phyloP scores from a whole-genome alignment of 2,113 vertebrate genomes.

The Felis catus region DNA sequence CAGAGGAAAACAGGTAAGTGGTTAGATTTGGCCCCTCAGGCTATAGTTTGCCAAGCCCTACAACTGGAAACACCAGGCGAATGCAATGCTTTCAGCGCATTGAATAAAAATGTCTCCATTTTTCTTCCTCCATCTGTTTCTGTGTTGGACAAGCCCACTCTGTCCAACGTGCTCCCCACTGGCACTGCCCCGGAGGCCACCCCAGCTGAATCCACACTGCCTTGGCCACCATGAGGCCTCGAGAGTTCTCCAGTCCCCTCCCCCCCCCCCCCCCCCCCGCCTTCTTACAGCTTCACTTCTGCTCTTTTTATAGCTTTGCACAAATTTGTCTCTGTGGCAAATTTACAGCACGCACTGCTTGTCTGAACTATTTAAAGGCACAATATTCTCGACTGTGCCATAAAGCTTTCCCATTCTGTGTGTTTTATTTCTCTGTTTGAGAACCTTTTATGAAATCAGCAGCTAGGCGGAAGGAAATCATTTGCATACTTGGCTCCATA shows the following conservation, averaged over 20 bases:
- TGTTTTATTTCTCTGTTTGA: constrained; percentile 86
- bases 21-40: fast-evolving
- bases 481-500: constrained; percentile 89
- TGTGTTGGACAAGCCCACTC: constrained; percentile 28
- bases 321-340: constrained; percentile 83
- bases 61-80: not conserved
- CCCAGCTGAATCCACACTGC: constrained; percentile 72
- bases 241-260: not conserved
- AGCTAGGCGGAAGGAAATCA: constrained; percentile 86
- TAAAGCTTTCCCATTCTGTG: constrained; percentile 82
- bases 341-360: constrained; percentile 79
- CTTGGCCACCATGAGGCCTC: not conserved
- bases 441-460: constrained; percentile 86
- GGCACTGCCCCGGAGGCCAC: fast-evolving
- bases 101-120: constrained; percentile 45
- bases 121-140: constrained; percentile 73
- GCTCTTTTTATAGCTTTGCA: constrained; percentile 83
- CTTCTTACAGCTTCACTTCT: constrained; percentile 74
- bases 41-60: fast-evolving
- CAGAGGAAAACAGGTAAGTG: not conserved
- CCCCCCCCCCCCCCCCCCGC: not conserved
- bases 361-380: constrained; percentile 82
- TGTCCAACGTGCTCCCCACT: not conserved
- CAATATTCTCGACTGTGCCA: constrained; percentile 75
- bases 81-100: not conserved